Base-by-base conservation (phyloP, 2,888 invertebrate genomes). In the Pachydiplax longipennis region DNA sequence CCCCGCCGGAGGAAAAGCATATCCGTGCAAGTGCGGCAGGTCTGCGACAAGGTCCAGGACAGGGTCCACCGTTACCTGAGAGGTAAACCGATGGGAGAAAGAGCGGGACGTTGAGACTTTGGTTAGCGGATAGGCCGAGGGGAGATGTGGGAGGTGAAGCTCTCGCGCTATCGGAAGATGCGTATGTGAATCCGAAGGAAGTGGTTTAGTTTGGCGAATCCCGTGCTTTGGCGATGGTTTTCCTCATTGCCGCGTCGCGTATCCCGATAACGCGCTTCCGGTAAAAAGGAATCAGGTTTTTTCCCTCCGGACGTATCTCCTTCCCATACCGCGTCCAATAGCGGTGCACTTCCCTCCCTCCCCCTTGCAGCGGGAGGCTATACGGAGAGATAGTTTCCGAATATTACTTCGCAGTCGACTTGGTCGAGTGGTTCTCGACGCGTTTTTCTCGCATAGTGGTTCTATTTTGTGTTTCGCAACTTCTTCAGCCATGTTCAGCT, bases 201-300 rank as follows among this genome's bases (percentile, higher is more conserved):
- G 87, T 22, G 83, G 15, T 37, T 13, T 58, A 10, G 35, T 40
- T 73, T 44, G 82, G 48, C 81, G 81, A 81, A 44, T 44, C 10
- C 80, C 15, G 80, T 13, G 37, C 81, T 22, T 22, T n/a, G 81
- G 35, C 53, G 61, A 58, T 37, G 87, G 37, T 61, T 18, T 65
- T 58, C 82, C 48, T 48, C 83, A 53, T 83, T 61, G 61, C 44
- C 58, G 58, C 53, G 35, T 87, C 37, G 87, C 65, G 35, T 61
- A 40, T 83, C 82, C 87, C 61, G 87, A 87, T 87, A 87, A 87
- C 61, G 40, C 87, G 87, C 37, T 87, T 87, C 87, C 61, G 87
- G 87, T 87, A 61, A n/a, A 61, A 61, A 61, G 37, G 82, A 61
- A 58, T 87, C 87, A 87, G 87, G 87, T 87, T 87, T 87, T 73